A percentile compares a stretch with the other conserved stretches of the same genome.
Evolutionary conservation across 1,140 invertebrate genomes (phyloP).

Genomic region (Drosophila grimshawi): DNA sequence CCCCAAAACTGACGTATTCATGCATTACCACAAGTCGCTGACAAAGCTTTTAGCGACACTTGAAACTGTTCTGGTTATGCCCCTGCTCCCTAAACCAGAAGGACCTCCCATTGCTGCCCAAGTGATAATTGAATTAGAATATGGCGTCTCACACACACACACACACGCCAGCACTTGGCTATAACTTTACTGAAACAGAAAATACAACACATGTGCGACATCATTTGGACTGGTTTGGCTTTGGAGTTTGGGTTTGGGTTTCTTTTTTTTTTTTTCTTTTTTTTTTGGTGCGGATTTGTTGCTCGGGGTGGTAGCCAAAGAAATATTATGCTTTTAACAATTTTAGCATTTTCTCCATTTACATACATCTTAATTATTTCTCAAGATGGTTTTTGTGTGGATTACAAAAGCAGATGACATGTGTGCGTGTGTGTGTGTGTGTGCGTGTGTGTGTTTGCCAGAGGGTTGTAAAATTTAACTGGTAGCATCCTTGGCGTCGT

Average conservation of each 20-base stretch:
- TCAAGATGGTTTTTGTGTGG: constrained; percentile 80
- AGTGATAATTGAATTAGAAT: constrained; percentile 84
- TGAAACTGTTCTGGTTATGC: constrained; percentile 21
- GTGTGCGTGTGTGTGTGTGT: constrained; percentile 16
- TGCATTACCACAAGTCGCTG: constrained; percentile 74
- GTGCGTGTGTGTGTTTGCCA: constrained; percentile 18
- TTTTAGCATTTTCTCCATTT: constrained; percentile 83
- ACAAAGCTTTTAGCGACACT: constrained; percentile 81
- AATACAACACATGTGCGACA: constrained; percentile 79
- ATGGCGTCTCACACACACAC: constrained; percentile 66
- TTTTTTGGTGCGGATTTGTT: constrained; percentile 12
- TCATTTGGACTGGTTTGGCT: constrained; percentile 58
- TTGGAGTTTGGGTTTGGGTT: constrained; percentile 21
- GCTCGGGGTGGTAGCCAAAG: constrained; percentile 57
- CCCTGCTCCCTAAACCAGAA: constrained; percentile 1
- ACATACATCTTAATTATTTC: constrained; percentile 84
- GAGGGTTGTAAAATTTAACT: constrained; percentile 75
- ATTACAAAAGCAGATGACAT: constrained; percentile 53
- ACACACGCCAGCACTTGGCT: constrained; percentile 48
- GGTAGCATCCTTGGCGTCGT: constrained; percentile 65
- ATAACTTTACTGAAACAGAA: constrained; percentile 69
- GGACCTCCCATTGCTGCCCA: constrained; percentile 47
- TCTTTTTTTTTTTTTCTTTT: no score
- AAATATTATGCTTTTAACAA: constrained; percentile 84
- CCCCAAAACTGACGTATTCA: constrained; percentile 52